Evolutionary conservation across 2,113 vertebrate genomes (phyloP), one percentile per base, ranked within the genome.

Genomic region (Morone chrysops): DNA sequence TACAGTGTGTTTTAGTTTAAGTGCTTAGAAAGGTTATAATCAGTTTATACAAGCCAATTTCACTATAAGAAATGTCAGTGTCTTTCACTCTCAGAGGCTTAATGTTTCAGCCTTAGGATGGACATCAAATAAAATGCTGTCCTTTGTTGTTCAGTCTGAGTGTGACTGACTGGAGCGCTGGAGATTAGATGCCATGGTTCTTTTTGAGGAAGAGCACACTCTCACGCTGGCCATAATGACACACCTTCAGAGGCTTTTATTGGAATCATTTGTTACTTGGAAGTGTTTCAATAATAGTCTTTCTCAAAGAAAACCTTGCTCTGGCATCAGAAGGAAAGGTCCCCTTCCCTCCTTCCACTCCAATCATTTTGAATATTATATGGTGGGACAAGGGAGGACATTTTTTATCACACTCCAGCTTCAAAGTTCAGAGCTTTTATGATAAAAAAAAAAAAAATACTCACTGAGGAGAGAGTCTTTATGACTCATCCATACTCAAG

Each of bases 231-330:
- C 80, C 61, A 43, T 90, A 89, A 92, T 92, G 80, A 88, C 81
- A 88, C 75, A 25, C 80, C 78, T 84, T 87, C 61, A 80, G 56
- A 71, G 72, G 68, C 57, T 79, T 41, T 70, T 89, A 91, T 87
- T 83, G 71, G 80, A 75, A 81, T 79, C 79, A 86, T 91, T 88
- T 87, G 84, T 93, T 91, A 87, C 57, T 40, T 68, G 71, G 74
- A 91, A 85, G 83, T 82, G 70, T 83, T 85, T 83, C 83, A 82
- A 80, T 81, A 78, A 82, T 48, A 40, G 78, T 70, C 75, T 45
- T 43, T 75, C 74, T 72, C 25, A 65, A 40, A 41, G 75, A 79
- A 84, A 74, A 85, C 38, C 65, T 45, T 60, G n/a, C 80, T 56
- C 36, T 6, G 1, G 63, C 43, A 66, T 14, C 62, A 51, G 53